A percentile compares a stretch with the other conserved stretches of the same genome.
phyloP scores from a whole-genome alignment of 2,797 vertebrate species.

The Eulemur albifrons region DNA sequence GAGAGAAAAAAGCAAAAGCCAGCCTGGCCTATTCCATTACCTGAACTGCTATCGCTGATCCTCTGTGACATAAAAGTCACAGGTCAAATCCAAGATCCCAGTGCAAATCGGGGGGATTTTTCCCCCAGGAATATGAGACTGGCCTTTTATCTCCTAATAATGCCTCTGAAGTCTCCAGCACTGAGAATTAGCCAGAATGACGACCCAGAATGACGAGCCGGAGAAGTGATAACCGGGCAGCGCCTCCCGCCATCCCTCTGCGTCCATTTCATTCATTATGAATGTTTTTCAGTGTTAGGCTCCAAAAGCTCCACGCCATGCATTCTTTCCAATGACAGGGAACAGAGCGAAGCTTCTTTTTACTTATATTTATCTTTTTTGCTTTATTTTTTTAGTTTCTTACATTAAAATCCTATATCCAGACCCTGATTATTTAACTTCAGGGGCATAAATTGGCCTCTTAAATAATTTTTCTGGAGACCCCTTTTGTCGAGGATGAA shows the following conservation, averaged over 20 bases:
- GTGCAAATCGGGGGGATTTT: conserved; percentile 30
- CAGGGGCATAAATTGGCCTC: background rate
- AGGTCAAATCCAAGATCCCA: conserved; percentile 53
- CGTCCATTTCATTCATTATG: background rate
- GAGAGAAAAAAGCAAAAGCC: background rate
- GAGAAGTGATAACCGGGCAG: fast-evolving
- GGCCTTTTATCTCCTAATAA: background rate
- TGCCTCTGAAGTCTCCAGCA: background rate
- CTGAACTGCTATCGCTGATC: background rate
- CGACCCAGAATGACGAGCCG: background rate
- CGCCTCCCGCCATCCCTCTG: fast-evolving
- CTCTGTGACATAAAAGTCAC: background rate
- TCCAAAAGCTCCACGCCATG: background rate
- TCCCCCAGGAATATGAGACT: background rate
- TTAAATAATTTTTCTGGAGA: conserved; percentile 13
- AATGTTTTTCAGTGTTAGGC: background rate
- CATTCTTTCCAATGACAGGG: background rate
- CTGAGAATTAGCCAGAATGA: background rate
- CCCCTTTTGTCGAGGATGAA: background rate
- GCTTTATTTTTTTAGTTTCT: conserved; percentile 50
- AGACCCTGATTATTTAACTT: conserved; percentile 38
- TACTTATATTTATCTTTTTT: background rate
- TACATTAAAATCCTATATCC: conserved; percentile 38
- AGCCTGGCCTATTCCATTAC: background rate
- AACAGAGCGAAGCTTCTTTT: background rate